Base-by-base conservation (phyloP, 2,113 vertebrate species). In the Dromiciops gliroides region DNA sequence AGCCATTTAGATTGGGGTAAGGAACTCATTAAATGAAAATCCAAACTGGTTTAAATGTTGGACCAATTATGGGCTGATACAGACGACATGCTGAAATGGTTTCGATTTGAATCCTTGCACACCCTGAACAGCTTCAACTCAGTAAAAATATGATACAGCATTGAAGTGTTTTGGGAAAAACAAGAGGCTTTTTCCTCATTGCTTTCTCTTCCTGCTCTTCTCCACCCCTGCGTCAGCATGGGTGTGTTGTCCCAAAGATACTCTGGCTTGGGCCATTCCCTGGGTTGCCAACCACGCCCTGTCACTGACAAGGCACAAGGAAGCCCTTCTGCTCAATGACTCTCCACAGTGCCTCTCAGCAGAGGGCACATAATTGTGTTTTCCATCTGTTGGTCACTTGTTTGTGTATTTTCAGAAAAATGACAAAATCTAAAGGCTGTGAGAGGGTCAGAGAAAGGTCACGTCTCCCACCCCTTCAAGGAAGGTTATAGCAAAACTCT, bases 11-110 rank as follows among this genome's bases (percentile, higher is more conserved):
- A 95, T 93, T 95, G 97, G 96, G 97, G 51, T 93, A 98, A 98
- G 96, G 97, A 97, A 97, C 94, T 97, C 7, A 93, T 98, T 97
- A 97, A 90, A 95, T 94, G 95, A 96, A 97, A 97, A 95, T 50
- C 31, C 92, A 95, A 97, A 98, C 96, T 97, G 94, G 44, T 98
- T 97, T 95, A 98, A 95, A 98, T 97, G 92, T 97, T 98, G 97
- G 95, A 97, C 67, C 97, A 98, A 98, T 98, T 98, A 98, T 88
- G 97, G 96, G 93, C 93, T 93, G 97, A 97, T 97, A 97, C 49
- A 97, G 96, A 90, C 95, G 97, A 97, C 96, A 97, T 95, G 94
- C 94, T 97, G 97, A 98, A 98, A 96, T 48, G 0, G 92, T 98
- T 98, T 98, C 96, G 95, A 96, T 96, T 97, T 96, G 95, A 97